Evolutionary conservation across 2,888 invertebrate species (phyloP).

Genomic region (Apocheima hispidaria): DNA sequence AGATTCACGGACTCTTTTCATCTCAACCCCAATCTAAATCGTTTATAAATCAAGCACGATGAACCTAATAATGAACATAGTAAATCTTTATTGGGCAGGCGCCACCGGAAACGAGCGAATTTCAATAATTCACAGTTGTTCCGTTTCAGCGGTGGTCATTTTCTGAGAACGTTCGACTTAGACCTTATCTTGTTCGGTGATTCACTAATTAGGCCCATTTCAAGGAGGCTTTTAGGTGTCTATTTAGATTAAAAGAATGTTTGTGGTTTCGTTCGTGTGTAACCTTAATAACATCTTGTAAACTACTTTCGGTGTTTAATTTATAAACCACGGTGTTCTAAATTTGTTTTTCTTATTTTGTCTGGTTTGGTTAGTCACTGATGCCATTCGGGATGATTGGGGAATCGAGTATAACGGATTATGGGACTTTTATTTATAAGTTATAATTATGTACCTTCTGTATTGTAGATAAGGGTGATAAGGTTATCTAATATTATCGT

Average conservation of each 20-base stretch:
- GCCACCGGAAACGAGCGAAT: conserved; percentile 12
- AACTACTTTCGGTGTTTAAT: conserved; percentile 13
- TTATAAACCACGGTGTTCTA: conserved; percentile 4
- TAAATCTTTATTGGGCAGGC: not conserved
- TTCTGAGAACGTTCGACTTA: conserved; percentile 15
- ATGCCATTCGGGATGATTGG: not conserved
- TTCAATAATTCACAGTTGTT: conserved; percentile 7
- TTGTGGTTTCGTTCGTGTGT: conserved; percentile 20
- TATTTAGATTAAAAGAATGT: conserved; percentile 25
- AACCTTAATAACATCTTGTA: conserved; percentile 8
- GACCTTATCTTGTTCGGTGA: conserved; percentile 21
- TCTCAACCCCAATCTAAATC: not conserved
- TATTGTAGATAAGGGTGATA: too few relatives aligned
- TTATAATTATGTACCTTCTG: too few relatives aligned
- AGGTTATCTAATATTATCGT: too few relatives aligned
- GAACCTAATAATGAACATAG: not conserved
- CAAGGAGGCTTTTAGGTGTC: conserved; percentile 15
- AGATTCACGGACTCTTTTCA: conserved; percentile 2
- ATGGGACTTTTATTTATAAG: not conserved
- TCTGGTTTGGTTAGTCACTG: not conserved
- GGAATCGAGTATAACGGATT: not conserved
- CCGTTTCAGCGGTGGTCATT: conserved; percentile 18
- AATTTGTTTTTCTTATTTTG: conserved; percentile 4
- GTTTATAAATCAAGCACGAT: not conserved
- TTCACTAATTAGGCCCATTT: conserved; percentile 22